Evolutionary conservation across 2,797 vertebrate species (phyloP), one percentile per base, ranked within the genome.

Genomic region (Anomalospiza imberbis): DNA sequence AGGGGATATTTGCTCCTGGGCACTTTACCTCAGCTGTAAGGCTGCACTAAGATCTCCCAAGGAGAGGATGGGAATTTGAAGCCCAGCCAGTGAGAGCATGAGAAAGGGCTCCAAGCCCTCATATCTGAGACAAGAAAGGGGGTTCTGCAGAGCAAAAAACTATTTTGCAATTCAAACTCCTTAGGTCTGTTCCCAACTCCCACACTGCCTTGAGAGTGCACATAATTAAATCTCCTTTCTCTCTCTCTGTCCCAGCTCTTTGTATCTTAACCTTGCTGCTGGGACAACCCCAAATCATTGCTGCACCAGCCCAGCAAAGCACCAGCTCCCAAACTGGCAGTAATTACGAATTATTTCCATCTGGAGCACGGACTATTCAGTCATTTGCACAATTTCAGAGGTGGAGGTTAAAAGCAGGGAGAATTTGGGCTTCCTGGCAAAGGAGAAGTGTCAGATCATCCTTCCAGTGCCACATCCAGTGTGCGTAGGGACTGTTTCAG

Each of bases 21-120:
- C 74, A 85, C 78, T 68, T 50, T 84, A 89, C 31, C 74, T 92
- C 38, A 11, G 66, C 61, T 91, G 31, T 19, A 57, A 67, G 65
- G 81, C 78, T 3, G 34, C 13, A 10, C 62, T 42, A 21, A 18
- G 31, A 55, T 47, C 71, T 58, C 26, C 1, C 22, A n/a, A 68
- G 74, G 31, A 79, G 15, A 89, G 14, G 55, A 67, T 3, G 29
- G 68, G 40, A 66, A 53, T 8, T 70, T 84, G 61, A 91, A 95
- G 61, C 36, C 53, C 15, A 25, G 85, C 36, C 90, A 85, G 80
- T 4, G 60, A 72, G 42, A 89, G 32, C 70, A 66, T 13, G 58
- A 91, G 81, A 89, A 85, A 78, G 63, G 48, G 77, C 71, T 75
- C 60, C 47, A 71, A 26, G 8, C 50, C 48, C 42, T 71, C 12